A percentile compares a stretch with the other conserved stretches of the same genome.
Conservation (phyloP, 2,113 vertebrate genomes). For the Arvicanthis niloticus region DNA sequence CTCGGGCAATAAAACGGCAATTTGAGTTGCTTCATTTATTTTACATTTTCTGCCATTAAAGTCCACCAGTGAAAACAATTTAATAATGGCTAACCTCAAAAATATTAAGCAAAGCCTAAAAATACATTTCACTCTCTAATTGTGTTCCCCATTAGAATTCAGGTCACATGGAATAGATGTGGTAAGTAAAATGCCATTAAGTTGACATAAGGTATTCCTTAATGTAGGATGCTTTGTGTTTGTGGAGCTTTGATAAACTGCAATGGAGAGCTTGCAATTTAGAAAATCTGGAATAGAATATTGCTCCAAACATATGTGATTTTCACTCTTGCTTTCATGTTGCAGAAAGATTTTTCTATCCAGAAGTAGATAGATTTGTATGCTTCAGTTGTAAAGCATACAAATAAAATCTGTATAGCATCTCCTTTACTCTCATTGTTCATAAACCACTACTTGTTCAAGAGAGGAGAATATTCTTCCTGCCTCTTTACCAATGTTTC, state of each 20-base stretch:
- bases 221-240: background rate
- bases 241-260: background rate
- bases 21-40: background rate
- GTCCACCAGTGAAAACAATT: background rate
- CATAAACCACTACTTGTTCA: background rate
- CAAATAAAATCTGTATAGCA: background rate
- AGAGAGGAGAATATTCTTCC: background rate
- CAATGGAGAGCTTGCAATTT: background rate
- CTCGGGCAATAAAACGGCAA: background rate
- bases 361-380: background rate
- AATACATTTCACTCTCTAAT: background rate
- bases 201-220: background rate
- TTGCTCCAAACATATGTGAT: background rate
- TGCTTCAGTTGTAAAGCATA: background rate
- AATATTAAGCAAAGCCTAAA: background rate
- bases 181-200: background rate
- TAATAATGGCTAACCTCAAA: background rate
- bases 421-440: background rate
- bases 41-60: slow-evolving; percentile 4
- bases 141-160: background rate
- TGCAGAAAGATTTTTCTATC: background rate
- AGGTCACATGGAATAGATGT: background rate
- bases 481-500: background rate
- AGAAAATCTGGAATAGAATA: background rate
- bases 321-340: background rate